Evolutionary conservation across 2,888 invertebrate species (phyloP), one percentile per base, ranked within the genome.

Genomic region (Iphiclides podalirius): DNA sequence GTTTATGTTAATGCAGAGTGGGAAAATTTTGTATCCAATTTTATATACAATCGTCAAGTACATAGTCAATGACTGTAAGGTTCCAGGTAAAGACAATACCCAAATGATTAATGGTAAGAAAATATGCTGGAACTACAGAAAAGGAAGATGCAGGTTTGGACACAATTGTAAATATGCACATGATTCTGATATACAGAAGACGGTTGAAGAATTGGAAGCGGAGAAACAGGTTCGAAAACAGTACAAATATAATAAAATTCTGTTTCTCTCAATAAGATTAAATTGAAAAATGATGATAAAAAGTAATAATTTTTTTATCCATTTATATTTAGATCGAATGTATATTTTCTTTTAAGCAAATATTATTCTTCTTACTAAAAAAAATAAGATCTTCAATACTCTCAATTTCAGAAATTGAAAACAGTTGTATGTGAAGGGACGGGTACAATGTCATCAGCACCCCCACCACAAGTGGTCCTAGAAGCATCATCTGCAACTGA

Each of bases 141-240:
- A 96, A 73, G 97, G 97, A 1, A 91, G 94, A 20, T 98, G 98
- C 74, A 91, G 96, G 42, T 97, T 96, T 80, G 97, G 97, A 0
- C 95, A 96, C 69, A 96, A 95, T 66, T 98, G 98, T 75, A 95
- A 95, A 62, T 98, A 94, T 78, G 96, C 96, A 0, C 97, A 98
- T 76, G 96, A 96, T 67, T 95, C 95, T 0, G 96, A 97, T 73
- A 84, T 96, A 54, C 93, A 93, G 69, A 91, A 92, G 64, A 85
- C 90, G 37, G 72, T 83, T 16, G 90, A 90, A 43, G 91, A 93
- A 65, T 72, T 92, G 20, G 90, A 91, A 58, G 81, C 80, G 13
- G 90, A 92, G 38, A 90, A 91, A 64, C 80, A 84, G 81, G 89
- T 86, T 61, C 14, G 34, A n/a, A n/a, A n/a, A n/a, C n/a, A n/a